Percentiles rank a stretch among this genome's conserved stretches.
Conservation (phyloP, 2,113 vertebrate species). For the Semnornis frantzii region DNA sequence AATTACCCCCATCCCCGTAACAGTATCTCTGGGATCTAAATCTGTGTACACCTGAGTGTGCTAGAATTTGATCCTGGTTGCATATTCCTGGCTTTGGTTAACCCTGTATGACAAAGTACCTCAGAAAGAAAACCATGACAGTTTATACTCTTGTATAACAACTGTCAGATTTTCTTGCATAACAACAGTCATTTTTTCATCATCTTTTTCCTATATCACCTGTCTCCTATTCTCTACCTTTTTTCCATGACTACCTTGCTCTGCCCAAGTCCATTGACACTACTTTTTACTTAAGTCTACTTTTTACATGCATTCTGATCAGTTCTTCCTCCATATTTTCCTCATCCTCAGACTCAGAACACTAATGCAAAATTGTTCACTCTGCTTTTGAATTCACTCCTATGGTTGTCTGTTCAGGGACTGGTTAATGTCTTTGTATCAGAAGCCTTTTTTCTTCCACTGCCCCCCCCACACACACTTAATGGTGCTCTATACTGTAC, state of each 20-base stretch:
- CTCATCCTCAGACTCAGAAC: neutral
- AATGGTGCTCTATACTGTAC: neutral
- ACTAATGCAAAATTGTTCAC: neutral
- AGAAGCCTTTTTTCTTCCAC: neutral
- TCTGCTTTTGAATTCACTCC: neutral
- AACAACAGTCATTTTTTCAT: neutral
- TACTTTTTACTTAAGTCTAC: fast-evolving
- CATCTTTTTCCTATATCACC: neutral
- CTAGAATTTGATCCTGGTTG: neutral
- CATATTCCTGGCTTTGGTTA: neutral
- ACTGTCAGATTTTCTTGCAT: neutral
- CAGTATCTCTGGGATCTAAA: neutral
- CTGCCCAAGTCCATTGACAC: neutral
- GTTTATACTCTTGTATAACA: neutral
- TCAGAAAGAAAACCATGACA: neutral
- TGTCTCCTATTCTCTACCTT: neutral
- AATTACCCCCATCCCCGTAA: too few species aligned
- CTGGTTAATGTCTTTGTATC: neutral
- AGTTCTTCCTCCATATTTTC: neutral
- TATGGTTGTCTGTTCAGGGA: neutral
- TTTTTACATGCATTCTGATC: neutral
- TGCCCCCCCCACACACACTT: neutral
- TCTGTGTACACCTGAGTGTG: neutral
- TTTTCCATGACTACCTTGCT: neutral
- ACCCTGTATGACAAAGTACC: neutral